Evolutionary conservation across 2,888 invertebrate genomes (phyloP).

Genomic region (Euspilapteryx auroguttella): DNA sequence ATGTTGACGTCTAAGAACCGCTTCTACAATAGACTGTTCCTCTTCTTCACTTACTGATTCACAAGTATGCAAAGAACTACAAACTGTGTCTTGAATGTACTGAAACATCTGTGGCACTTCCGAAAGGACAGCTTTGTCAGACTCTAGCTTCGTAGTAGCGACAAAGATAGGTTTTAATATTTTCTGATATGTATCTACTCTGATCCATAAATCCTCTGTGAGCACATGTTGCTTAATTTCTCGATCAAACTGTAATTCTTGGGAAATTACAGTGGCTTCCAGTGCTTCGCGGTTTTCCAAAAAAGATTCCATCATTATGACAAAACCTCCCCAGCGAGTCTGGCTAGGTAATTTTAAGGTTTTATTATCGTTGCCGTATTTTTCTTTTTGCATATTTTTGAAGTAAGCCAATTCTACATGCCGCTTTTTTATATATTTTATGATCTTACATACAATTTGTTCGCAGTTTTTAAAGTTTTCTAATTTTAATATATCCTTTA

Average conservation of each 20-base stretch:
- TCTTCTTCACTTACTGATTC: no score
- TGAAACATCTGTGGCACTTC: no score
- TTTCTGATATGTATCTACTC: background rate
- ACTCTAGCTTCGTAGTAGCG: background rate
- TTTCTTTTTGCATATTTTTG: background rate
- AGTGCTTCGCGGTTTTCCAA: background rate
- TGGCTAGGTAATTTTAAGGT: slow-evolving; percentile 1
- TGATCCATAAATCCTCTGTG: background rate
- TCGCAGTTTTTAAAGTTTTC: slow-evolving; percentile 1
- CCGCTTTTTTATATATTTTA: slow-evolving; percentile 1
- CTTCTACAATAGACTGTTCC: no score
- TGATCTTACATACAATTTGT: background rate
- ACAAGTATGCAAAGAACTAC: no score
- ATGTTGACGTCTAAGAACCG: background rate
- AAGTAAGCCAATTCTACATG: background rate
- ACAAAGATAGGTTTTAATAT: slow-evolving; percentile 1
- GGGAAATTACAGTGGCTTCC: background rate
- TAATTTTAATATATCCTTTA: background rate
- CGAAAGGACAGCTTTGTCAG: slow-evolving; percentile 1
- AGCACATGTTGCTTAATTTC: background rate
- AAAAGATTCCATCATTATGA: background rate
- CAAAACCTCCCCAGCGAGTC: slow-evolving; percentile 1
- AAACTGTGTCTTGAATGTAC: no score
- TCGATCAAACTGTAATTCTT: background rate
- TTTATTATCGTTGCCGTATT: background rate